A percentile compares a stretch with the other conserved stretches of the same genome.
Evolutionary conservation across 2,888 invertebrate species (phyloP).

Genomic region (Neocrepidodera transversa): DNA sequence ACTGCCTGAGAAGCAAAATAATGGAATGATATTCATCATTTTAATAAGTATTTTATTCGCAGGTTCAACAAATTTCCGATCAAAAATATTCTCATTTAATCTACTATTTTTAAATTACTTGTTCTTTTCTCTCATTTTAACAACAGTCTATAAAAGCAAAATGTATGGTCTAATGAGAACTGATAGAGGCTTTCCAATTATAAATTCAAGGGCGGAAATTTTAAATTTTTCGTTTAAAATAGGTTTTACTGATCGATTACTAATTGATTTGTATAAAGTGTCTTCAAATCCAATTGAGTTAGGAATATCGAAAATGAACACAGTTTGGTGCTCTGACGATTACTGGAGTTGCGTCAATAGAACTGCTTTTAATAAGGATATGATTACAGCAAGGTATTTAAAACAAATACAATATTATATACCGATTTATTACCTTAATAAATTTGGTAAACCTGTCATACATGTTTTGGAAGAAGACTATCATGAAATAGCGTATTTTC

Average conservation of each 20-base stretch:
- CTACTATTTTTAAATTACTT: slow-evolving; percentile 7
- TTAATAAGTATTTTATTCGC: slow-evolving; percentile 12
- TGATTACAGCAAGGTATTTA: slow-evolving; percentile 11
- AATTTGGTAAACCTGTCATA: slow-evolving; percentile 22
- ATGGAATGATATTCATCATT: neutral
- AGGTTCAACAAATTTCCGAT: neutral
- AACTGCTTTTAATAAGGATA: slow-evolving; percentile 16
- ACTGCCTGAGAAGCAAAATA: neutral
- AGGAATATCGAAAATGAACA: neutral
- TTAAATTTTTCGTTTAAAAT: slow-evolving; percentile 4
- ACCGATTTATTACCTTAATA: slow-evolving; percentile 18
- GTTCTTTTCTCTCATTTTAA: slow-evolving; percentile 12
- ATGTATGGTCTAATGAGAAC: slow-evolving; percentile 21
- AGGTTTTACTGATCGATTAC: slow-evolving; percentile 7
- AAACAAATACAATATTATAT: slow-evolving; percentile 16
- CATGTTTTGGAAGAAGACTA: slow-evolving; percentile 8
- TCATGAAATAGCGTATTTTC: neutral
- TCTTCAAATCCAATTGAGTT: neutral
- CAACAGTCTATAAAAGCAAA: slow-evolving; percentile 21
- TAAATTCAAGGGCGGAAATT: slow-evolving; percentile 11
- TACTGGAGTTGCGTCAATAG: slow-evolving; percentile 17
- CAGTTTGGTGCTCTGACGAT: neutral
- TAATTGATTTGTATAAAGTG: slow-evolving; percentile 2
- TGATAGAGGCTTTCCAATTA: neutral
- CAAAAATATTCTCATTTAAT: slow-evolving; percentile 4